A percentile compares a stretch with the other conserved stretches of the same genome.
Evolutionary conservation across 2,797 vertebrate genomes (phyloP).

Genomic region (Gambusia yucatana): DNA sequence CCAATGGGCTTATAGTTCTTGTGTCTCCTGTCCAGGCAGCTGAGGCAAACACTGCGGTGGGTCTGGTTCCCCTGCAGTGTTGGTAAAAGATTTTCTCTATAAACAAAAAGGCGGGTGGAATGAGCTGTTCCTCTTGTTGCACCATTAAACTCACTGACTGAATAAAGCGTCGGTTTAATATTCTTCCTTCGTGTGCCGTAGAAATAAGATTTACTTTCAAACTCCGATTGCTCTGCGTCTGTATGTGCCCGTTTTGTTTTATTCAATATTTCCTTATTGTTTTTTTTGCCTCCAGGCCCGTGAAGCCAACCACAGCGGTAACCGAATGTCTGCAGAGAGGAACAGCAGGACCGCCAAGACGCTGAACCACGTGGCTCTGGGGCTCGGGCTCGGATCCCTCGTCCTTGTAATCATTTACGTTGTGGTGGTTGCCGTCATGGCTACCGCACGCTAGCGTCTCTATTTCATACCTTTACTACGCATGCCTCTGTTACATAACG

Average conservation of each 20-base stretch:
- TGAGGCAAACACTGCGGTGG: neutral
- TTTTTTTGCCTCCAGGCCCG: conserved; percentile 48
- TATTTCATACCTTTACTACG: neutral
- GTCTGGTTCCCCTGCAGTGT: neutral
- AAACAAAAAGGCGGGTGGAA: neutral
- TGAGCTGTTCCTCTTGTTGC: neutral
- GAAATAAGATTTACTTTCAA: neutral
- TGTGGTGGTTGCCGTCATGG: rapidly evolving
- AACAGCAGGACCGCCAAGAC: conserved; percentile 61
- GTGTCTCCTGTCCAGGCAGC: neutral
- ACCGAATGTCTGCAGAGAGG: conserved; percentile 50
- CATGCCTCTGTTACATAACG: neutral
- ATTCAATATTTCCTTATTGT: neutral
- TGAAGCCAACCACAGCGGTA: conserved; percentile 55
- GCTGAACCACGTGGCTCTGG: conserved; percentile 69
- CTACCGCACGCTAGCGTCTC: rapidly evolving
- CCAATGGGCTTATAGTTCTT: neutral
- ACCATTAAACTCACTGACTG: neutral
- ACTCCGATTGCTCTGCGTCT: neutral
- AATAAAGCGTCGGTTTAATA: neutral
- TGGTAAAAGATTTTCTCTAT: neutral
- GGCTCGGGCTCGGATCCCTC: conserved; percentile 24
- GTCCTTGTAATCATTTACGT: conserved; percentile 4
- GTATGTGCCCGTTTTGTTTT: neutral
- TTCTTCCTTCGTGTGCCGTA: neutral